These are phyloP conservation scores for Apamea crenata DNA, from an alignment of 2,888 invertebrate species.

Conservation along the genomic window DNA sequence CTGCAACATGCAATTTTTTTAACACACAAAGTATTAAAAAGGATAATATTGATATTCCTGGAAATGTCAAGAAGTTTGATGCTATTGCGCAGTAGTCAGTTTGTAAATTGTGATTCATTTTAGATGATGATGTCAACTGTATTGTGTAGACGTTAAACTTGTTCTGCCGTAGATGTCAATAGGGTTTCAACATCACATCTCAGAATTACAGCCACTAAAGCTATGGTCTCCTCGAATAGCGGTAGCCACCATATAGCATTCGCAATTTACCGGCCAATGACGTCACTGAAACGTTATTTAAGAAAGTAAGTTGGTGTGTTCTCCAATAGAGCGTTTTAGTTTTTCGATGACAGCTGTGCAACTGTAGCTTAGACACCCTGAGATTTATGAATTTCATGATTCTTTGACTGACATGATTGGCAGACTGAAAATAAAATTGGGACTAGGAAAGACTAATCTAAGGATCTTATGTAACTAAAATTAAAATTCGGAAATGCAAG, in stretches of 20 bases:
- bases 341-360: background rate
- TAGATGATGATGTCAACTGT: constrained; percentile 27
- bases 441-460: background rate
- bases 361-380: background rate
- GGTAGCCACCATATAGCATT: background rate
- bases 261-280: background rate
- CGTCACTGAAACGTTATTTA: no score
- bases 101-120: constrained; percentile 18
- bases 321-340: background rate
- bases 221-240: background rate
- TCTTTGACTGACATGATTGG: background rate
- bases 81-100: background rate
- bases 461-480: background rate
- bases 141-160: constrained; percentile 9
- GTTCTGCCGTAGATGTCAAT: constrained; percentile 5
- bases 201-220: background rate
- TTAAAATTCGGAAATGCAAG: background rate
- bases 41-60: background rate
- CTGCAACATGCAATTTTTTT: background rate
- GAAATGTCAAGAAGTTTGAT: background rate
- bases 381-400: background rate
- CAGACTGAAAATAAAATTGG: background rate
- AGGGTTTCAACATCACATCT: background rate
- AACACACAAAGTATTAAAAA: background rate
- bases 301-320: background rate